These are phyloP conservation scores for Holotrichia oblita DNA, from an alignment of 1,140 invertebrate species.

Conservation along the genomic window DNA sequence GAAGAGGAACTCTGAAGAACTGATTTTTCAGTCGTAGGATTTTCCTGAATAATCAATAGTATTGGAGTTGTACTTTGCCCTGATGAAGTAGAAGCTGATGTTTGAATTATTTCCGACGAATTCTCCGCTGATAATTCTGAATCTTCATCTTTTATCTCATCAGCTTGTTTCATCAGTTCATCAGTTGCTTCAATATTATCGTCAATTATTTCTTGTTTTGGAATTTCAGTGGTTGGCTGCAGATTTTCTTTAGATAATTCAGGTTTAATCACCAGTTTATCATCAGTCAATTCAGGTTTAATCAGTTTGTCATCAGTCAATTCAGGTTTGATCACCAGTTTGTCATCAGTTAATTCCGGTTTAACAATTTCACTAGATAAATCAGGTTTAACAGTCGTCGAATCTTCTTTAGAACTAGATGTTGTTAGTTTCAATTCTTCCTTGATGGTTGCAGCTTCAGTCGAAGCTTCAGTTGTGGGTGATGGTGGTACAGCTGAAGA, in stretches of 20 bases:
- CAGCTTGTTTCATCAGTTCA: not conserved
- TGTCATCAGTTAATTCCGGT: constrained; percentile 4
- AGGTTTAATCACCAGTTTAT: too few species aligned
- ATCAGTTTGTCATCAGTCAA: too few species aligned
- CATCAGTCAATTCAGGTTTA: too few species aligned
- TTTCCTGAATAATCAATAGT: constrained; percentile 26
- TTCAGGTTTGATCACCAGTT: too few species aligned
- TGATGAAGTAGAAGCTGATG: constrained; percentile 16
- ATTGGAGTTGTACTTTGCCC: constrained; percentile 29
- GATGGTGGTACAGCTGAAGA: not conserved
- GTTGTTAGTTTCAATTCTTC: not conserved
- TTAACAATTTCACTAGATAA: not conserved
- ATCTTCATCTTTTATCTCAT: not conserved
- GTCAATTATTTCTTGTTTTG: not conserved
- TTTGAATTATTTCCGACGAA: constrained; percentile 11
- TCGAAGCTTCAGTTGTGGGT: not conserved
- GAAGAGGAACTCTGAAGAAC: not conserved
- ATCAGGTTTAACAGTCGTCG: not conserved
- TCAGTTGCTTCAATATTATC: not conserved
- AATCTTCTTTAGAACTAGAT: not conserved
- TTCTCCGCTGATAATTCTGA: too few species aligned
- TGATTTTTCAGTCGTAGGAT: not conserved
- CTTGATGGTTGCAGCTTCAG: not conserved
- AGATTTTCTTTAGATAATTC: too few species aligned
- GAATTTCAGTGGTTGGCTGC: not conserved